phyloP scores from a whole-genome alignment of 2,113 vertebrate species.

The Bos javanicus region DNA sequence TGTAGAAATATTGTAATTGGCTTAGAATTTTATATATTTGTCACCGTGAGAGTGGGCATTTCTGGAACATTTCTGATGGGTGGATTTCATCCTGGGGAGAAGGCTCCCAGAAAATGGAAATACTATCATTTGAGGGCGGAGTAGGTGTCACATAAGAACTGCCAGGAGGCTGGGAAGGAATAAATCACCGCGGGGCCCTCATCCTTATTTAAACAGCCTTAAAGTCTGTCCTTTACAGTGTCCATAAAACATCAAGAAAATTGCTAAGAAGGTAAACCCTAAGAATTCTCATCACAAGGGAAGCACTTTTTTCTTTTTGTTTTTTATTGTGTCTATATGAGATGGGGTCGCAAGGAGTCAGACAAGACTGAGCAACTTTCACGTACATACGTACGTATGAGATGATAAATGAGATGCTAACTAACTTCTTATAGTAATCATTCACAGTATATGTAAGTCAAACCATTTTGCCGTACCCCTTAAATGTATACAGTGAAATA shows the following conservation, averaged over 20 bases:
- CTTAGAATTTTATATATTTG: slow-evolving; percentile 27
- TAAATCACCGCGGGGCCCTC: neutral
- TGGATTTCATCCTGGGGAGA: neutral
- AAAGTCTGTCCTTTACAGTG: slow-evolving; percentile 28
- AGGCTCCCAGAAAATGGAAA: slow-evolving; percentile 17
- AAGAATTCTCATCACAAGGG: neutral
- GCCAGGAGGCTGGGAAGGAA: neutral
- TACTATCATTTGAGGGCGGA: neutral
- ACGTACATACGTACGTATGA: neutral
- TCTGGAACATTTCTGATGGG: slow-evolving; percentile 8
- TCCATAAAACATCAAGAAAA: slow-evolving; percentile 6
- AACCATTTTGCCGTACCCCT: neutral
- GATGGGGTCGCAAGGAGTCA: neutral
- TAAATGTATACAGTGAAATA: neutral
- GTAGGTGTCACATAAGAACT: neutral
- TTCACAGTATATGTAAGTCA: neutral
- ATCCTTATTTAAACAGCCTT: neutral
- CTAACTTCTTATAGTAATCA: neutral
- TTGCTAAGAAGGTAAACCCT: neutral
- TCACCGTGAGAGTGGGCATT: neutral
- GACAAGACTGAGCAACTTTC: neutral
- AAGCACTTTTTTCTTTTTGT: neutral
- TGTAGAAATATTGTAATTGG: slow-evolving; percentile 18
- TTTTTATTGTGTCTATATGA: neutral
- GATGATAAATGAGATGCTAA: neutral